Base-by-base conservation (phyloP, 2,113 vertebrate species). In the Vidua macroura region DNA sequence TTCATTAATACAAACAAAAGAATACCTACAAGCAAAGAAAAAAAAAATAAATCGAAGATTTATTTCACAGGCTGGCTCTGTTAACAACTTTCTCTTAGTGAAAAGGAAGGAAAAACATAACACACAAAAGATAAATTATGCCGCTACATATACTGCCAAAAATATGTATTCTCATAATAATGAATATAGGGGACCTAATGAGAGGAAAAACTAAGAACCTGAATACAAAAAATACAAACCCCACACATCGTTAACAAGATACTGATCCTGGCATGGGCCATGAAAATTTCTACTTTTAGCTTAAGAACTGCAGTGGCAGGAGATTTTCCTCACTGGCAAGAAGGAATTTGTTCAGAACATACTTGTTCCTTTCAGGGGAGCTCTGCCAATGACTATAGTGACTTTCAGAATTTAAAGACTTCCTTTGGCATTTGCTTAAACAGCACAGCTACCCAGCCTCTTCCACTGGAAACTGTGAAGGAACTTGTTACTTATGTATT, bases 1-100 rank as follows among this genome's bases (percentile, higher is more conserved):
- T 95, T 92, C 91, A 95, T 93, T 88, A 96, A 88, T 52, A 86
- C 51, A 90, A 90, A 90, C 70, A 92, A 91, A 91, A 80, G 43
- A 19, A 94, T 85, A 90, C 82, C 70, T 56, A 80, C 11, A 53
- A 63, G 30, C 27, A 85, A 77, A 90, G 7, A 28, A 39, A 76
- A 70, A 76, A 70, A 68, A 90, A 31, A 7, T 46, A 69, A 53
- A 75, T 35, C 9, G 10, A 90, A 87, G 56, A 52, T 78, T 81
- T 78, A 74, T 49, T 55, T 41, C 86, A 41, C 8, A 78, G 44
- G 8, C 35, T 25, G 21, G 25, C 19, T 83, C 30, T 31, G 15
- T 55, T 64, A 80, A 62, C 15, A 91, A 74, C 46, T 74, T 88
- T 69, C 17, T 72, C 56, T 69, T 28, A 72, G 19, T 28, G 35